Conservation (phyloP, 2,888 invertebrate genomes). For the Uropetala carovei region DNA sequence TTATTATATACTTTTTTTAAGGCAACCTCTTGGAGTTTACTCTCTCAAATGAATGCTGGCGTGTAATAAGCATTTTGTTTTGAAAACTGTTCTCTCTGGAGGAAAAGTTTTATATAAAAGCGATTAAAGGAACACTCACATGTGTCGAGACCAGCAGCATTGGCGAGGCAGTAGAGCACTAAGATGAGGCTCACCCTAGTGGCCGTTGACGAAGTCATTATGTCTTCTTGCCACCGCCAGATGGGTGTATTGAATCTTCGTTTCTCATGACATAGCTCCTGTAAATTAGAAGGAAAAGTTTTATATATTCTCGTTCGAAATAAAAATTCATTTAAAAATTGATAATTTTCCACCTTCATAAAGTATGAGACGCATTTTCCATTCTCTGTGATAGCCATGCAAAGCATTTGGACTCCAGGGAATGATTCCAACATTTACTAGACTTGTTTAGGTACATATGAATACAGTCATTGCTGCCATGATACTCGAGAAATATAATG, state of each 20-base stretch:
- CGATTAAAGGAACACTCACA: not conserved
- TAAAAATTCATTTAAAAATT: too few relatives aligned
- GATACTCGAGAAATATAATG: too few relatives aligned
- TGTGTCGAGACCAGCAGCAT: conserved; percentile 29
- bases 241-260: conserved; percentile 18
- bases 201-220: conserved; percentile 24
- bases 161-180: conserved; percentile 17
- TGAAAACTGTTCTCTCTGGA: not conserved
- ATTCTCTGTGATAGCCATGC: too few relatives aligned
- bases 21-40: not conserved
- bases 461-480: too few relatives aligned
- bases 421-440: too few relatives aligned
- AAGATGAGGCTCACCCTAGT: not conserved
- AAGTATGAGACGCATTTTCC: too few relatives aligned
- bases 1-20: not conserved
- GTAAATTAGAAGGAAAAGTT: not conserved
- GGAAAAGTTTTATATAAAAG: not conserved
- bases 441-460: too few relatives aligned
- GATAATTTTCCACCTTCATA: too few relatives aligned
- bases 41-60: not conserved
- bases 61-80: not conserved
- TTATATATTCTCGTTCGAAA: not conserved
- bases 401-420: too few relatives aligned
- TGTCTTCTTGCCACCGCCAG: conserved; percentile 18
- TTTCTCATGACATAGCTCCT: conserved; percentile 56